phyloP scores from a whole-genome alignment of 2,797 vertebrate species.

The Sebastes nivosus region DNA sequence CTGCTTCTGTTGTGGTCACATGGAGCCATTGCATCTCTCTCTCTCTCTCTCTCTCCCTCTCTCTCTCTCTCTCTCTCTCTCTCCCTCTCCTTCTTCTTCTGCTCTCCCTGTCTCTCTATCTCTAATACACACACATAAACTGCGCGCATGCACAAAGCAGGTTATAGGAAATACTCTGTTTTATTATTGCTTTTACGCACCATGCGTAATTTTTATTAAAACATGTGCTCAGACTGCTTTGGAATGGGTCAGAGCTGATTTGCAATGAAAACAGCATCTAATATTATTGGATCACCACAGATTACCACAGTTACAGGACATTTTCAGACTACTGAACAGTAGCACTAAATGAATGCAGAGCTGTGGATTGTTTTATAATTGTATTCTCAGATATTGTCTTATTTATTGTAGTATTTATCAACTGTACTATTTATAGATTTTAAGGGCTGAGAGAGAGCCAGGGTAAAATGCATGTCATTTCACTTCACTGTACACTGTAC shows the following conservation, averaged over 20 bases:
- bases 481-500: too few relatives aligned
- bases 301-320: too few relatives aligned
- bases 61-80: conserved; percentile 25
- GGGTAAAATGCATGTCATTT: too few relatives aligned
- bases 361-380: too few relatives aligned
- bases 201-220: background rate
- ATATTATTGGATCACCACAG: too few relatives aligned
- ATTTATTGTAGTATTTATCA: too few relatives aligned
- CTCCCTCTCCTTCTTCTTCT: conserved; percentile 30
- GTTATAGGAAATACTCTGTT: conserved; percentile 1
- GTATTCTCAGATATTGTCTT: too few relatives aligned
- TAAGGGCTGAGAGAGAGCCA: too few relatives aligned
- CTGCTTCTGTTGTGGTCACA: conserved; percentile 86
- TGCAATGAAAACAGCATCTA: background rate
- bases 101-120: background rate
- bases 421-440: too few relatives aligned
- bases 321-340: too few relatives aligned
- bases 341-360: too few relatives aligned
- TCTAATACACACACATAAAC: conserved; percentile 21
- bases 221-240: background rate
- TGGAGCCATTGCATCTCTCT: conserved; percentile 79
- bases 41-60: conserved; percentile 28
- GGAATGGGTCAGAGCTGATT: background rate
- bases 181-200: conserved; percentile 10
- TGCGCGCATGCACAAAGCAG: conserved; percentile 29